phyloP scores from a whole-genome alignment of 37 sponge, comb jelly and placozoan species.

The Tethya wilhelma region DNA sequence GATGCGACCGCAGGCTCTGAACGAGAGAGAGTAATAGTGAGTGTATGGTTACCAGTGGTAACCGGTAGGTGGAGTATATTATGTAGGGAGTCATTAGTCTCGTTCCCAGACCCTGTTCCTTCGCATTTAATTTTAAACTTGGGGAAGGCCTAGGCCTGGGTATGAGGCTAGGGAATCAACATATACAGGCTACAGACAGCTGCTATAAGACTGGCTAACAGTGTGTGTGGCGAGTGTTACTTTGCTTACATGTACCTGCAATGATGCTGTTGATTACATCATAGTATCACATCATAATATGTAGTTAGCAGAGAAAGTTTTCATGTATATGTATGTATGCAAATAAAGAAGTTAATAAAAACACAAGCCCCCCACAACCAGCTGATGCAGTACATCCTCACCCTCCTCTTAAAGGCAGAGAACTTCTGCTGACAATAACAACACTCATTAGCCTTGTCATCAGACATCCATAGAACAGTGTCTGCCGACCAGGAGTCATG shows the following conservation, averaged over 20 bases:
- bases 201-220: too few species aligned
- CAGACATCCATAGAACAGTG: constrained; percentile 92
- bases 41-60: background rate
- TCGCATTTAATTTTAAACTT: background rate
- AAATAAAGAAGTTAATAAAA: too few species aligned
- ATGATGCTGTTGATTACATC: constrained; percentile 48
- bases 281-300: background rate
- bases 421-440: constrained; percentile 82
- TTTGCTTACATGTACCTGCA: constrained; percentile 43
- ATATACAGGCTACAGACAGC: background rate
- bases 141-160: background rate
- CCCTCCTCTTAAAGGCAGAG: constrained; percentile 63
- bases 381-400: background rate
- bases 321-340: too few species aligned
- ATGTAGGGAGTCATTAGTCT: background rate
- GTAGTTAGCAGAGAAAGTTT: background rate
- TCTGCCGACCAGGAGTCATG: constrained; percentile 36
- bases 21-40: background rate
- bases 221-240: background rate
- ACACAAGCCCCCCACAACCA: too few species aligned
- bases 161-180: too few species aligned
- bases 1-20: constrained; percentile 87
- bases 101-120: too few species aligned
- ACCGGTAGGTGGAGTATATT: background rate
- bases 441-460: constrained; percentile 77